phyloP scores from a whole-genome alignment of 2,888 invertebrate genomes.

The Callyntrura sp. region DNA sequence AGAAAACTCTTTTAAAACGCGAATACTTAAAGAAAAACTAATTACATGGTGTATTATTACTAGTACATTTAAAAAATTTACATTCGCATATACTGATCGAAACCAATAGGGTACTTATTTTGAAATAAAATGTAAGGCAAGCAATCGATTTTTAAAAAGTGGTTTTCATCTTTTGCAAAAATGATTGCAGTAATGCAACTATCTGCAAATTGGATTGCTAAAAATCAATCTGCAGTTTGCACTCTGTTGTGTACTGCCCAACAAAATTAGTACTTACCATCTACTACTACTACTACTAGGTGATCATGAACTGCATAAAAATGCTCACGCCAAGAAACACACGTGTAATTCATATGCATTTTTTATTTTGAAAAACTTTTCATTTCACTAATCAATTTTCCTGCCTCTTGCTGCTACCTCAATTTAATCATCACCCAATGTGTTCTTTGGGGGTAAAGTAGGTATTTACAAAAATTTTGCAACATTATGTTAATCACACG shows the following conservation, averaged over 20 bases:
- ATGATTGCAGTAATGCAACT: too few species aligned
- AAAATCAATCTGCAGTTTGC: background rate
- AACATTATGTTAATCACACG: background rate
- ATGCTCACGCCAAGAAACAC: too few species aligned
- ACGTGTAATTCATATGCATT: background rate
- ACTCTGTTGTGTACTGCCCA: background rate
- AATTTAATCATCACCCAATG: background rate
- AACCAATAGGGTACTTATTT: too few species aligned
- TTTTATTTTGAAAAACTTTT: background rate
- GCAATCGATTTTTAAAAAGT: background rate
- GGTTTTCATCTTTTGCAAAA: background rate
- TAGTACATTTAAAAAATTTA: too few species aligned
- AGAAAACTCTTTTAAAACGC: too few species aligned
- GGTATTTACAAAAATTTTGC: background rate
- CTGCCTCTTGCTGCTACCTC: background rate
- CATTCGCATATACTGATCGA: too few species aligned
- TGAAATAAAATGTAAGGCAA: slow-evolving; percentile 3
- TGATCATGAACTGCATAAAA: background rate
- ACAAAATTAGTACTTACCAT: background rate
- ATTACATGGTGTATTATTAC: too few species aligned
- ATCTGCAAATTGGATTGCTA: background rate
- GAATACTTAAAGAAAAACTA: too few species aligned
- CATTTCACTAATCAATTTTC: background rate
- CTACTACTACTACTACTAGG: background rate
- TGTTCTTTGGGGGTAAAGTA: background rate